These are phyloP conservation scores for Epirrita christyi DNA, from an alignment of 2,888 invertebrate species.

Conservation along the genomic window DNA sequence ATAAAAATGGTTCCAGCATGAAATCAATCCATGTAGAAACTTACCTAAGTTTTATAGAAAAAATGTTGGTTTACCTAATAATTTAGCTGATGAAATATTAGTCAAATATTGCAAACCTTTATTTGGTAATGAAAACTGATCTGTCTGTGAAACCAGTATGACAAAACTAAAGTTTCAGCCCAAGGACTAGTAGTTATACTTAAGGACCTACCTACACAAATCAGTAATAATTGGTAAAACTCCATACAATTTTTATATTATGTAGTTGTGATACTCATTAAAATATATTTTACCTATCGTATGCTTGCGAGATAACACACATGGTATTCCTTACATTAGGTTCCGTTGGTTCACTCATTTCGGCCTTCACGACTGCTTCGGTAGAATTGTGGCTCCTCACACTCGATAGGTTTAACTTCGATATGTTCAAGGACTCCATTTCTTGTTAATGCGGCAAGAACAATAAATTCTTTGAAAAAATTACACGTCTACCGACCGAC, in stretches of 20 bases:
- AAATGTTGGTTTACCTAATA: too few species aligned
- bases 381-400: constrained; percentile 61
- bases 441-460: constrained; percentile 49
- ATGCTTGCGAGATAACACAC: neutral
- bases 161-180: neutral
- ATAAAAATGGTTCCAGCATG: too few species aligned
- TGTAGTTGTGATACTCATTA: too few species aligned
- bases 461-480: constrained; percentile 52
- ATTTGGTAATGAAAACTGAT: constrained; percentile 52
- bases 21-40: too few species aligned
- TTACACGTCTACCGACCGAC: constrained; percentile 76
- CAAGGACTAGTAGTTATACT: too few species aligned
- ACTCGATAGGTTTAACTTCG: constrained; percentile 72
- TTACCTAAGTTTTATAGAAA: too few species aligned
- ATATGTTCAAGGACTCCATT: constrained; percentile 79
- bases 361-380: constrained; percentile 57
- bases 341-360: constrained; percentile 60
- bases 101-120: constrained; percentile 30
- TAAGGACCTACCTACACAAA: too few species aligned
- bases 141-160: constrained; percentile 17
- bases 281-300: neutral
- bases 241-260: too few species aligned
- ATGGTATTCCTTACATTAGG: constrained; percentile 57
- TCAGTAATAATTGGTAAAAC: neutral
- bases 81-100: constrained; percentile 19